These are phyloP conservation scores for Drosophila pseudotakahashii DNA, from an alignment of 2,888 invertebrate genomes.

Conservation along the genomic window DNA sequence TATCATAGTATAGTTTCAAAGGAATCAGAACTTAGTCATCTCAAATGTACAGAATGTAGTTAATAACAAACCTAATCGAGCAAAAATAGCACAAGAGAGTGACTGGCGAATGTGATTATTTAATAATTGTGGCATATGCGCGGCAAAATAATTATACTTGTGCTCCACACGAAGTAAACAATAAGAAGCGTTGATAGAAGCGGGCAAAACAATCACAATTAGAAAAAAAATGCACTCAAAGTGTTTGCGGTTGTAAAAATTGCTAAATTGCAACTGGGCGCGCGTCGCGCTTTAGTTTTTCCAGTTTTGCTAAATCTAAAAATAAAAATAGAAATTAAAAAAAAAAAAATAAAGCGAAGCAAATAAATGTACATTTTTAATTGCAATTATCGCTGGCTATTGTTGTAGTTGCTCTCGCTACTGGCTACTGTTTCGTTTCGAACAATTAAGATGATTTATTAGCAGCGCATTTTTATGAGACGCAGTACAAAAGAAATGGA, in stretches of 20 bases:
- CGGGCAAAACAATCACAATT: conserved; percentile 51
- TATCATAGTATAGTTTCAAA: conserved; percentile 28
- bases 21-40: conserved; percentile 41
- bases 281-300: conserved; percentile 64
- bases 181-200: conserved; percentile 44
- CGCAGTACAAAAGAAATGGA: conserved; percentile 49
- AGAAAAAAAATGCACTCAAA: conserved; percentile 63
- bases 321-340: too few relatives aligned
- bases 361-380: conserved; percentile 79
- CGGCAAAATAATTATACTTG: conserved; percentile 64
- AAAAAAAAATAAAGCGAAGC: conserved; percentile 67
- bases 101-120: conserved; percentile 71
- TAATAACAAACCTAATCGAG: conserved; percentile 72
- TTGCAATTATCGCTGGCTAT: conserved; percentile 73
- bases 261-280: conserved; percentile 71
- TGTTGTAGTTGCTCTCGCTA: conserved; percentile 54
- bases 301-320: conserved; percentile 47
- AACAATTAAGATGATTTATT: conserved; percentile 76
- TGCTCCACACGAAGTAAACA: conserved; percentile 45
- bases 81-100: conserved; percentile 70
- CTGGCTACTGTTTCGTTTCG: conserved; percentile 45
- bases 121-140: conserved; percentile 78
- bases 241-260: conserved; percentile 63
- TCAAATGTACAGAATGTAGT: conserved; percentile 23
- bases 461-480: conserved; percentile 70